Evolutionary conservation across 2,113 vertebrate species (phyloP), one percentile per base, ranked within the genome.

Genomic region (Cyprinodon brontotheroides): DNA sequence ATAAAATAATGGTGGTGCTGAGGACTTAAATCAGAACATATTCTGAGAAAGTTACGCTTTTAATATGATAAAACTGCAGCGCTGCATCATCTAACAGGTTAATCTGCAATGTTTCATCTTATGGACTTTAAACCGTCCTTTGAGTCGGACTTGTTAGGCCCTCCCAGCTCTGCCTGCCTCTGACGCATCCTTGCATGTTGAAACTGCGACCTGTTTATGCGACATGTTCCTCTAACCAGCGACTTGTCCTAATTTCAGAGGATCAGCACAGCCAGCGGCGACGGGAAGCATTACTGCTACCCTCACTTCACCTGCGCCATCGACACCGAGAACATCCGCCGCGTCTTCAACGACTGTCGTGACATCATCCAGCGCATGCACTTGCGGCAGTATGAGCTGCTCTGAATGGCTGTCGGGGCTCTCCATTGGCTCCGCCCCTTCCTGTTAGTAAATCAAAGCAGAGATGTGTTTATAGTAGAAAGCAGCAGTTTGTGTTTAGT

Each of bases 261-360:
- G 94, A 99, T 99, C 95, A 99, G 98, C 68, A 98, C 96, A 0
- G 96, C 97, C 0, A 98, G 96, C 0, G 96, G 96, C 0, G 97
- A 98, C 0, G 96, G 96, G 67, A 95, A 96, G 74, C 97, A 98
- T 80, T 96, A 99, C 86, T 99, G 98, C 91, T 99, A 98, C 87
- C 97, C 98, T 0, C 97, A 99, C 91, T 99, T 99, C 86, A 99
- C 98, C 0, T 99, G 98, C 7, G 98, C 98, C 0, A 91, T 99
- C 79, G 98, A 99, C 95, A 99, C 98, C 0, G 98, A 99, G 88
- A 99, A 99, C 70, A 99, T 99, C 80, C 96, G 93, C 0, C 89
- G 93, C 0, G 93, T 99, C n/a, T 77, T 96, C 79, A 97, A 96
- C 3, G 82, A 86, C 70, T 0, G 61, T 81, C 95, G 94, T 59